These are phyloP conservation scores for Parochlus steinenii DNA, from an alignment of 2,888 invertebrate genomes.

Conservation along the genomic window DNA sequence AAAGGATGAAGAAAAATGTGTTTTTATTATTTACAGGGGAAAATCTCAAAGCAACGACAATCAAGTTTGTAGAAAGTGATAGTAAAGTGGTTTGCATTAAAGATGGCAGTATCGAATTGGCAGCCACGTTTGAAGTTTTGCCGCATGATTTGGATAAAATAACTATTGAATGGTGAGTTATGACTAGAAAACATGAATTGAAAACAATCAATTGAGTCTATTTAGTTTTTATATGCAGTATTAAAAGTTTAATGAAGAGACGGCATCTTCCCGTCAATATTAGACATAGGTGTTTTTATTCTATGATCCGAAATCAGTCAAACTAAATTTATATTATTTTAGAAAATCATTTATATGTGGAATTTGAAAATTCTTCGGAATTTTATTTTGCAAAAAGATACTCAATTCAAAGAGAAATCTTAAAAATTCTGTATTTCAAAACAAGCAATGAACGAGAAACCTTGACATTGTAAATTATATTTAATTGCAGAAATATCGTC, in stretches of 20 bases:
- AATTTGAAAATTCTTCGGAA: no score
- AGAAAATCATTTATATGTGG: not conserved
- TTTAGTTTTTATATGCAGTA: no score
- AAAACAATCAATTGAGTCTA: no score
- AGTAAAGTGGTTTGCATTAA: slow-evolving; percentile 10
- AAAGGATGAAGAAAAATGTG: no score
- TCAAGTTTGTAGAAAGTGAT: slow-evolving; percentile 11
- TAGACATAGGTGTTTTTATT: not conserved
- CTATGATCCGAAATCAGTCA: not conserved
- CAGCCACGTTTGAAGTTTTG: slow-evolving; percentile 10
- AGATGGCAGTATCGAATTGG: slow-evolving; percentile 10
- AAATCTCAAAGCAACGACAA: no score
- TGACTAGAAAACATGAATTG: no score
- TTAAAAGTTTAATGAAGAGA: no score
- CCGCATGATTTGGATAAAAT: slow-evolving; percentile 10
- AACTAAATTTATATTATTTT: not conserved
- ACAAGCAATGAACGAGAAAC: not conserved
- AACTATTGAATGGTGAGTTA: slow-evolving; percentile 12
- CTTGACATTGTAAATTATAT: no score
- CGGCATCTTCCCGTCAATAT: not conserved
- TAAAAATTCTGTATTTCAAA: not conserved
- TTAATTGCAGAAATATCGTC: no score
- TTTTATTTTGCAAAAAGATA: no score
- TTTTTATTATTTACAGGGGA: no score
- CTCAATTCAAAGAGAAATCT: no score